phyloP scores from a whole-genome alignment of 1,140 invertebrate species.

The Saxidomus purpurata region DNA sequence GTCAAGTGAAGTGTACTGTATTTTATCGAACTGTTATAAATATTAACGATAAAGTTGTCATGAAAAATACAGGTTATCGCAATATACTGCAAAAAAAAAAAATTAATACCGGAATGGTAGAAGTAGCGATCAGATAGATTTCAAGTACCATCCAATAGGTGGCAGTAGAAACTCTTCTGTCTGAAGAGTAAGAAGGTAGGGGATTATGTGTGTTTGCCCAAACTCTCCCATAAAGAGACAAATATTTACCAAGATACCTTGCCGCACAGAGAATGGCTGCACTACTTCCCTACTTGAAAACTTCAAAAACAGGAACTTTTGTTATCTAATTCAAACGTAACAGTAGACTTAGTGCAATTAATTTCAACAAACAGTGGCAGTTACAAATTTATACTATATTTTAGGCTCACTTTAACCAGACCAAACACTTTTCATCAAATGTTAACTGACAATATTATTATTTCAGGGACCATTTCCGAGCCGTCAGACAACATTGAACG shows the following conservation, averaged over 20 bases:
- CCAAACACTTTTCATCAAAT: no score
- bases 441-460: no score
- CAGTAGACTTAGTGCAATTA: conserved; percentile 2
- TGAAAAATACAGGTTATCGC: no score
- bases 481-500: conserved; percentile 27
- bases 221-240: conserved; percentile 36
- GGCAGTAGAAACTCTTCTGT: not conserved
- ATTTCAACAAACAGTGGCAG: not conserved
- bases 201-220: conserved; percentile 27
- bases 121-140: not conserved
- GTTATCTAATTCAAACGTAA: not conserved
- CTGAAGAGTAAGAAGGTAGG: not conserved
- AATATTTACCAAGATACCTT: conserved; percentile 20
- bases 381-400: not conserved
- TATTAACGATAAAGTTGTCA: no score
- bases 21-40: no score
- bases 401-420: no score
- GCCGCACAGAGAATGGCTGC: not conserved
- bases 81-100: no score
- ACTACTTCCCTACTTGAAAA: not conserved
- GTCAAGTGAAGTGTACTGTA: no score
- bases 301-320: conserved; percentile 6
- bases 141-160: not conserved
- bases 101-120: not conserved
- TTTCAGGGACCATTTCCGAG: conserved; percentile 40